Conservation (phyloP, 2,113 vertebrate genomes). For the Daubentonia madagascariensis region DNA sequence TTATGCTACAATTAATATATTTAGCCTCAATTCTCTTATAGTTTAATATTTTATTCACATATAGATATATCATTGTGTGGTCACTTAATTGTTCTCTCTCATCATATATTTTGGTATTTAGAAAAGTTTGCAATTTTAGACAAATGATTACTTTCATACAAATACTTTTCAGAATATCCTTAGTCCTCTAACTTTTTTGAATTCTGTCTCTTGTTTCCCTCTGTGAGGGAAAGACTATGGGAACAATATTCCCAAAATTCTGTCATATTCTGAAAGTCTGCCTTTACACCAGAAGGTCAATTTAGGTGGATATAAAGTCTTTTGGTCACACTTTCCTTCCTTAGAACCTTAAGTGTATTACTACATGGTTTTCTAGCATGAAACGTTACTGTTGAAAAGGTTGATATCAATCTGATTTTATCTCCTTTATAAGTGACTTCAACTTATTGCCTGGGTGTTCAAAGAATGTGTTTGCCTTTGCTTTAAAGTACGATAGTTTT, state of each 20-base stretch:
- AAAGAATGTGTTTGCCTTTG: background rate
- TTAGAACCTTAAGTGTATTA: background rate
- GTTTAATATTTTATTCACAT: background rate
- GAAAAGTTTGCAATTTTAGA: background rate
- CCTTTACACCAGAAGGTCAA: background rate
- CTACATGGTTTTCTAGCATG: background rate
- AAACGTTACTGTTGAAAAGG: background rate
- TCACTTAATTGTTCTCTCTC: background rate
- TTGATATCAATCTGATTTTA: background rate
- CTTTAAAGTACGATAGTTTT: background rate
- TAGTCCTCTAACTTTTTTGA: background rate
- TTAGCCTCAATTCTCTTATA: background rate
- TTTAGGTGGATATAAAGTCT: background rate
- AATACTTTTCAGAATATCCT: background rate
- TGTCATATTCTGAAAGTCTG: background rate
- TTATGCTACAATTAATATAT: background rate
- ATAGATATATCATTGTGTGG: background rate
- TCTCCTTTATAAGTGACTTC: background rate
- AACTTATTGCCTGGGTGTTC: background rate
- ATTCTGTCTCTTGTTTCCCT: background rate
- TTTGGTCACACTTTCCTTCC: background rate
- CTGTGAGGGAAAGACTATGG: background rate
- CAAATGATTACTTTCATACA: background rate
- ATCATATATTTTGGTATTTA: background rate
- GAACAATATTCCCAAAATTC: background rate